A percentile compares a stretch with the other conserved stretches of the same genome.
These are phyloP conservation scores for Chrysomela aeneicollis DNA, from an alignment of 2,888 invertebrate species.

Conservation along the genomic window DNA sequence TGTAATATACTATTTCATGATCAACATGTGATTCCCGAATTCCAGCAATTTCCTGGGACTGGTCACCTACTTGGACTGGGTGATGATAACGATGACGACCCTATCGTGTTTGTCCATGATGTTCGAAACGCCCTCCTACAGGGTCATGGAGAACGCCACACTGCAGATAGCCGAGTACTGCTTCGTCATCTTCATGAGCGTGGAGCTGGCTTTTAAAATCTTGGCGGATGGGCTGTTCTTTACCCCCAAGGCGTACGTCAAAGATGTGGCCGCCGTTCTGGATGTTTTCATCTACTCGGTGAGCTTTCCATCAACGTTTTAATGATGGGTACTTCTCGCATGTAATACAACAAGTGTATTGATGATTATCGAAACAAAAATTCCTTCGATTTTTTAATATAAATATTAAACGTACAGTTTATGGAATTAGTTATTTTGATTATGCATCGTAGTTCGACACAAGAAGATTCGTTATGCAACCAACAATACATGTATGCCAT, in stretches of 20 bases:
- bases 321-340: too few relatives aligned
- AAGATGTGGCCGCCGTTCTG: conserved; percentile 95
- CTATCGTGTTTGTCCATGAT: conserved; percentile 98
- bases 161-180: conserved; percentile 96
- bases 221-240: conserved; percentile 98
- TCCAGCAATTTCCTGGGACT: conserved; percentile 94
- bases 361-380: too few relatives aligned
- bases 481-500: too few relatives aligned
- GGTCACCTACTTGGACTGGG: conserved; percentile 99
- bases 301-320: too few relatives aligned
- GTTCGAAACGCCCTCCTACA: conserved; percentile 94
- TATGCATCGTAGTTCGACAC: too few relatives aligned
- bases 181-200: conserved; percentile 98
- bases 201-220: conserved; percentile 94
- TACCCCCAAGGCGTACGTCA: conserved; percentile 97
- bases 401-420: too few relatives aligned
- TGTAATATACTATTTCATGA: too few relatives aligned
- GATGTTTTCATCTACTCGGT: conserved; percentile 97
- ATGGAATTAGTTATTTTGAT: too few relatives aligned
- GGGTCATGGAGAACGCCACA: conserved; percentile 94
- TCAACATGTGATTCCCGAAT: too few relatives aligned
- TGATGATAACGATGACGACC: conserved; percentile 98
- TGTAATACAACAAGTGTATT: too few relatives aligned
- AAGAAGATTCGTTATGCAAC: too few relatives aligned
- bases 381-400: too few relatives aligned